phyloP scores from a whole-genome alignment of 2,797 vertebrate genomes.

The Numenius phaeopus region DNA sequence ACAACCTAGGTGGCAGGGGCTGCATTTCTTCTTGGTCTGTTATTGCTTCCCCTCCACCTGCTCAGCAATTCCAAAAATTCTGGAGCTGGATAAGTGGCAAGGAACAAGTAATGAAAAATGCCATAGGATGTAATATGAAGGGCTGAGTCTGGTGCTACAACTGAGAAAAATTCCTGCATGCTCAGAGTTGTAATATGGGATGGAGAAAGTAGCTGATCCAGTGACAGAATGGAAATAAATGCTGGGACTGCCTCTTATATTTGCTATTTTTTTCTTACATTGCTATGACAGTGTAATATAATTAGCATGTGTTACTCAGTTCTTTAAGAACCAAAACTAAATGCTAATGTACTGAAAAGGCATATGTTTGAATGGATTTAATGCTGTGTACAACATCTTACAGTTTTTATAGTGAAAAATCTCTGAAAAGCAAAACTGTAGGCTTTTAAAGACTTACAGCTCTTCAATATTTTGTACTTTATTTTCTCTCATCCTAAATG shows the following conservation, averaged over 20 bases:
- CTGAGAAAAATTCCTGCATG: neutral
- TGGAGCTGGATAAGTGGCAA: neutral
- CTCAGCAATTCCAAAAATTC: neutral
- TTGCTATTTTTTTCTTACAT: neutral
- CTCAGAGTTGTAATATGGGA: neutral
- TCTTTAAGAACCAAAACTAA: constrained; percentile 27
- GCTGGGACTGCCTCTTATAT: neutral
- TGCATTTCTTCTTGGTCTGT: neutral
- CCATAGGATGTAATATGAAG: neutral
- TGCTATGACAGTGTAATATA: neutral
- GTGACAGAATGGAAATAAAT: neutral
- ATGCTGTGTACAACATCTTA: neutral
- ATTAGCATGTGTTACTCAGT: neutral
- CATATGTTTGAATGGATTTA: neutral
- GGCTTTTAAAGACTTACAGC: neutral
- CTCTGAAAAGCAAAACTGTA: neutral
- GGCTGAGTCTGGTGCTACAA: neutral
- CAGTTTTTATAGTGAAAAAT: neutral
- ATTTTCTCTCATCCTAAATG: neutral
- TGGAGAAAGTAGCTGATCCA: neutral
- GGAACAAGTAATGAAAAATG: neutral
- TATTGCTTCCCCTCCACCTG: neutral
- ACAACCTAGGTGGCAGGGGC: neutral
- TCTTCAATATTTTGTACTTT: constrained; percentile 13
- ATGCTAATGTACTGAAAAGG: neutral